phyloP scores from a whole-genome alignment of 2,888 invertebrate genomes.

The Glaucopsyche alexis region DNA sequence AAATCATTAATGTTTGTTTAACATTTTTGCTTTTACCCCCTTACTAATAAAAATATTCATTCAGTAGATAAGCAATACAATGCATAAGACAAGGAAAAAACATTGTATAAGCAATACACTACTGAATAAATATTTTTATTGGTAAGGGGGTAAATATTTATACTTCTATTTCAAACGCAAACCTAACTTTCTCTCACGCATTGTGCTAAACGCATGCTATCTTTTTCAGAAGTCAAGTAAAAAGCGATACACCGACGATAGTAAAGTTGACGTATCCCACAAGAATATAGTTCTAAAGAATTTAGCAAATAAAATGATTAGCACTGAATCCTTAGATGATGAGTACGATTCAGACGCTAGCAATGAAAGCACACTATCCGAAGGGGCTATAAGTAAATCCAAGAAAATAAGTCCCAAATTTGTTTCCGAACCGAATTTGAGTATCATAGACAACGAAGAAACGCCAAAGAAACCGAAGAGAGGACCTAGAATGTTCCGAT shows the following conservation, averaged over 20 bases:
- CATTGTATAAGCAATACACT: too few relatives aligned
- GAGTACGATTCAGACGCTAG: slow-evolving; percentile 70
- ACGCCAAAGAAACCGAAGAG: slow-evolving; percentile 72
- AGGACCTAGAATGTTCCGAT: slow-evolving; percentile 63
- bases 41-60: too few relatives aligned
- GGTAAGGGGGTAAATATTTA: too few relatives aligned
- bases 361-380: slow-evolving; percentile 71
- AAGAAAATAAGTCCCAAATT: slow-evolving; percentile 70
- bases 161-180: neutral
- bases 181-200: slow-evolving; percentile 34
- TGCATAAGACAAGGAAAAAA: too few relatives aligned
- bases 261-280: slow-evolving; percentile 65
- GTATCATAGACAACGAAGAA: slow-evolving; percentile 61
- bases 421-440: slow-evolving; percentile 73
- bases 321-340: slow-evolving; percentile 61
- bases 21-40: neutral
- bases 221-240: slow-evolving; percentile 67
- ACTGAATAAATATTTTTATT: too few relatives aligned
- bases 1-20: neutral
- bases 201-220: slow-evolving; percentile 48
- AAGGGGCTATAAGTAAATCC: slow-evolving; percentile 62
- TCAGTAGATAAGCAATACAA: too few relatives aligned
- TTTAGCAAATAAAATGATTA: slow-evolving; percentile 68
- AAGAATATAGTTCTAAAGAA: slow-evolving; percentile 72
- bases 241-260: slow-evolving; percentile 61